phyloP scores from a whole-genome alignment of 2,888 invertebrate species.

The Plutella xylostella region DNA sequence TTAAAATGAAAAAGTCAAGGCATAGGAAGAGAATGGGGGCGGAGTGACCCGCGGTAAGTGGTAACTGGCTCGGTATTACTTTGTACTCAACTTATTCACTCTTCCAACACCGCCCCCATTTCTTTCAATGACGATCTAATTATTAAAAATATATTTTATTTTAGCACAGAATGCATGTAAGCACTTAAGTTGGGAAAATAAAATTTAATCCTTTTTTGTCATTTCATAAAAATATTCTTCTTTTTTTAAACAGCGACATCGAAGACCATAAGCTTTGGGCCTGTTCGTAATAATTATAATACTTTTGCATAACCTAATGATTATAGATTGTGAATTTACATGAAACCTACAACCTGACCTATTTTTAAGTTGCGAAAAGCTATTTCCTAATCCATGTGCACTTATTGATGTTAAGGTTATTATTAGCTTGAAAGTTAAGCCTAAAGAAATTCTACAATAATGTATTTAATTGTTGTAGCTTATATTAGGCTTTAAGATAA shows the following conservation, averaged over 20 bases:
- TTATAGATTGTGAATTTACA: slow-evolving; percentile 43
- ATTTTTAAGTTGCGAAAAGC: slow-evolving; percentile 49
- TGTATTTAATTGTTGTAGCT: slow-evolving; percentile 46
- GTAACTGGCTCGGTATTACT: slow-evolving; percentile 59
- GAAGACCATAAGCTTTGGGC: slow-evolving; percentile 38
- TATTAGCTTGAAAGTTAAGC: slow-evolving; percentile 63
- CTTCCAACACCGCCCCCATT: slow-evolving; percentile 29
- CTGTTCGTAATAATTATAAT: slow-evolving; percentile 48
- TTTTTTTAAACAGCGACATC: slow-evolving; percentile 48
- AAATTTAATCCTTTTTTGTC: slow-evolving; percentile 62
- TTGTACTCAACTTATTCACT: slow-evolving; percentile 43
- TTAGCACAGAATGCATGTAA: slow-evolving; percentile 41
- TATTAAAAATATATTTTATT: slow-evolving; percentile 33
- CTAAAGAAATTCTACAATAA: slow-evolving; percentile 55
- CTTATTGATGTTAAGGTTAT: slow-evolving; percentile 54
- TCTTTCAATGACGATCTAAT: slow-evolving; percentile 38
- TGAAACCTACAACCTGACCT: slow-evolving; percentile 29
- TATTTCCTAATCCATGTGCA: slow-evolving; percentile 61
- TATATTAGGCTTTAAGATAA: slow-evolving; percentile 62
- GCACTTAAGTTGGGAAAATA: slow-evolving; percentile 39
- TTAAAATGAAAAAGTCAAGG: slow-evolving; percentile 30
- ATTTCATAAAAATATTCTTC: slow-evolving; percentile 61
- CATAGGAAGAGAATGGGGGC: slow-evolving; percentile 40
- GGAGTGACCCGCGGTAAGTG: slow-evolving; percentile 27
- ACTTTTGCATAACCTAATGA: slow-evolving; percentile 44